Evolutionary conservation across 2,888 invertebrate genomes (phyloP).

Genomic region (Lacanobia wlatinum): DNA sequence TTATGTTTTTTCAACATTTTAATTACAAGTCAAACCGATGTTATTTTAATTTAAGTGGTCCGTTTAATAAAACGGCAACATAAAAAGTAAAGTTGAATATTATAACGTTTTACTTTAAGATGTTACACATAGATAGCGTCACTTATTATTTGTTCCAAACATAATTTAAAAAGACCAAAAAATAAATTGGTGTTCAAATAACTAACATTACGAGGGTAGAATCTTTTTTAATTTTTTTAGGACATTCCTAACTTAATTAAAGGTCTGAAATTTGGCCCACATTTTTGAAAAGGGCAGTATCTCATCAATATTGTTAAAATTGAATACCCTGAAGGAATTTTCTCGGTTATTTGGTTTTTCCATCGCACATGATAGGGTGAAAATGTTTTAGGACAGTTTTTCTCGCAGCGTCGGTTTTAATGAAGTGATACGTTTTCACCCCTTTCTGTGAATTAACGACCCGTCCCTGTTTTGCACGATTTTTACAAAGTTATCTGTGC

Average conservation of each 20-base stretch:
- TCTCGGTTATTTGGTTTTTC: background rate
- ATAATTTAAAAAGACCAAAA: background rate
- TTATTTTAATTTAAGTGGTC: no score
- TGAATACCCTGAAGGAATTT: background rate
- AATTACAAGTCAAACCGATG: no score
- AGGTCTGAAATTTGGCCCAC: background rate
- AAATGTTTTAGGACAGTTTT: background rate
- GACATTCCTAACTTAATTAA: background rate
- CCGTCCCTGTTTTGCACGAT: no score
- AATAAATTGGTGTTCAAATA: background rate
- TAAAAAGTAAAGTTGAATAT: no score
- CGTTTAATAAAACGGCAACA: no score
- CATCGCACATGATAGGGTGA: background rate
- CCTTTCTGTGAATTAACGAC: background rate
- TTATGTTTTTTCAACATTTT: no score
- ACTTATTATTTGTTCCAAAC: background rate
- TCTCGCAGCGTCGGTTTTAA: background rate
- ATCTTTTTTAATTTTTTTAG: background rate
- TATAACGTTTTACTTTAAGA: background rate
- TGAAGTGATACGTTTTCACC: background rate
- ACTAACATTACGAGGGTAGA: conserved; percentile 6
- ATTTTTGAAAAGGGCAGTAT: conserved; percentile 8
- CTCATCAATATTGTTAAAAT: background rate
- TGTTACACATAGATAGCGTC: background rate
- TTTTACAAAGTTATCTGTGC: no score